phyloP scores from a whole-genome alignment of 2,888 invertebrate genomes.

The Drosophila multiciliata region DNA sequence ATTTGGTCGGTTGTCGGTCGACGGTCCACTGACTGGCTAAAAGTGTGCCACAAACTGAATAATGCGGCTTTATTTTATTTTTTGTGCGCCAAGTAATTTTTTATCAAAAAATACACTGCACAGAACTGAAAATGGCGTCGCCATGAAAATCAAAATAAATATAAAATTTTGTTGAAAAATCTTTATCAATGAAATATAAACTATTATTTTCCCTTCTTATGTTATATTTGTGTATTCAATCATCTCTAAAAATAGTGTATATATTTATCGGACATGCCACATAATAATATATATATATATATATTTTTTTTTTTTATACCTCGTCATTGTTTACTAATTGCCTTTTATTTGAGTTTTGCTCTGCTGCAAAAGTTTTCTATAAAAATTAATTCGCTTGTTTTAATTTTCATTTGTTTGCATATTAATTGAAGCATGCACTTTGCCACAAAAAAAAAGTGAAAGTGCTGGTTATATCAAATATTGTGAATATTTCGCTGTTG shows the following conservation, averaged over 20 bases:
- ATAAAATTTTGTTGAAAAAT: not conserved
- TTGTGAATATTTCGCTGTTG: constrained; percentile 10
- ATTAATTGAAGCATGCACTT: constrained; percentile 54
- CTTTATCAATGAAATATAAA: not conserved
- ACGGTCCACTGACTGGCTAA: constrained; percentile 36
- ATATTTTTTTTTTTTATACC: constrained; percentile 5
- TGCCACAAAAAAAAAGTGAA: constrained; percentile 45
- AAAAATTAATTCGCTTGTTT: constrained; percentile 66
- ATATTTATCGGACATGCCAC: not conserved
- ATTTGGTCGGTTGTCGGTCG: constrained; percentile 35
- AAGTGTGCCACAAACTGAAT: constrained; percentile 42
- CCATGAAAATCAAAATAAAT: not conserved
- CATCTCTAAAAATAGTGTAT: constrained; percentile 22
- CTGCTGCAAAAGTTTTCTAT: constrained; percentile 54
- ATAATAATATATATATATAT: constrained; percentile 4
- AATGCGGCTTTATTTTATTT: constrained; percentile 8
- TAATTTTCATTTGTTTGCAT: constrained; percentile 54
- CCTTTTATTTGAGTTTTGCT: constrained; percentile 48
- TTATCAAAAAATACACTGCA: constrained; percentile 8
- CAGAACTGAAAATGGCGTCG: not conserved
- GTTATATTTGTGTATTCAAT: not conserved
- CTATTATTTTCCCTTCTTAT: not conserved
- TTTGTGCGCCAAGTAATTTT: constrained; percentile 19
- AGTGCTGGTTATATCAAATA: constrained; percentile 14
- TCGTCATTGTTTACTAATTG: constrained; percentile 71